These are phyloP conservation scores for Nycticorax nycticorax DNA, from an alignment of 2,113 vertebrate genomes.

Conservation along the genomic window DNA sequence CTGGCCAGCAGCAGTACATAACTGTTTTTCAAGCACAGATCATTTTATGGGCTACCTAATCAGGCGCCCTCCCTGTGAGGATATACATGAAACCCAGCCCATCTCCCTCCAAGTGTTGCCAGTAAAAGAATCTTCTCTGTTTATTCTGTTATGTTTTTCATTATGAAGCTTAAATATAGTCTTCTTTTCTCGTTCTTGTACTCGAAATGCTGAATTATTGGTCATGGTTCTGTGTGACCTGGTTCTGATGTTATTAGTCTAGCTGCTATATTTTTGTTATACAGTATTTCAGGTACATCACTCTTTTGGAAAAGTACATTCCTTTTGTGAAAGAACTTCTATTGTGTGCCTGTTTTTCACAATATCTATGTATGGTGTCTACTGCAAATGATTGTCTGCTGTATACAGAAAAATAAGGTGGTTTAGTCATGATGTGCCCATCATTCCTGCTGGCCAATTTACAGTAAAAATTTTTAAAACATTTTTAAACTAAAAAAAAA, in stretches of 20 bases:
- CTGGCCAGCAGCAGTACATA: neutral
- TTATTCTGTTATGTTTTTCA: constrained; percentile 52
- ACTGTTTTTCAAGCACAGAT: neutral
- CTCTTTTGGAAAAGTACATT: constrained; percentile 39
- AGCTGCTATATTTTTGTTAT: constrained; percentile 36
- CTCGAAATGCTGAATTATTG: constrained; percentile 17
- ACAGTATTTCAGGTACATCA: constrained; percentile 21
- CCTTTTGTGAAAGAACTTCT: constrained; percentile 47
- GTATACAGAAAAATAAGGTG: constrained; percentile 59
- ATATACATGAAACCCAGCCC: neutral
- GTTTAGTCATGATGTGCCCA: constrained; percentile 49
- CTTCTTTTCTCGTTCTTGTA: constrained; percentile 33
- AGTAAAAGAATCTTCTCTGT: constrained; percentile 35
- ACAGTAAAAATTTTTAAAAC: neutral
- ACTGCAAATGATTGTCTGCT: constrained; percentile 34
- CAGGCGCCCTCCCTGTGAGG: neutral
- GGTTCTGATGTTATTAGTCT: constrained; percentile 44
- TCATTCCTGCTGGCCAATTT: constrained; percentile 34
- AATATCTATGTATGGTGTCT: constrained; percentile 34
- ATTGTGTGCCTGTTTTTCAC: constrained; percentile 60
- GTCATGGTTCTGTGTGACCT: constrained; percentile 42
- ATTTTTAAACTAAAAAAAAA: neutral
- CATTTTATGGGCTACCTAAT: neutral
- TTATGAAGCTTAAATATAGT: constrained; percentile 44
- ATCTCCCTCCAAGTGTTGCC: neutral